Evolutionary conservation across 2,888 invertebrate genomes (phyloP).

Genomic region (Cylloceria caligata): DNA sequence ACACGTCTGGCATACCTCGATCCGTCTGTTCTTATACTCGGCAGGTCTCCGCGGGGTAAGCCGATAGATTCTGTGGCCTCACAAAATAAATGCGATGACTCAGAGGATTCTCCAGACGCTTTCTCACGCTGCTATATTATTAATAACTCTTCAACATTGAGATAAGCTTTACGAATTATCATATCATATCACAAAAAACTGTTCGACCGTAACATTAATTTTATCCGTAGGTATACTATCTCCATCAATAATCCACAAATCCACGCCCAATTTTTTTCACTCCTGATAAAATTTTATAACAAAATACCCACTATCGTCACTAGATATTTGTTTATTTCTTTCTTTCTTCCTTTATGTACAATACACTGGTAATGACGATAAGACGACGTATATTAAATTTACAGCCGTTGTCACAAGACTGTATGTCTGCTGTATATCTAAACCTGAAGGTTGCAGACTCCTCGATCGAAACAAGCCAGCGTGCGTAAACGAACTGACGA

Average conservation of each 20-base stretch:
- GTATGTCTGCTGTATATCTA: background rate
- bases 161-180: background rate
- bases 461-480: conserved; percentile 58
- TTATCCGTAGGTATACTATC: background rate
- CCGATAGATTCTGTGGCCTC: conserved; percentile 50
- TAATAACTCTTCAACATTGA: background rate
- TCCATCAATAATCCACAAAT: background rate
- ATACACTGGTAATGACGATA: background rate
- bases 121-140: conserved; percentile 24
- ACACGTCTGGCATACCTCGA: conserved; percentile 10
- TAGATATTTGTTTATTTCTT: background rate
- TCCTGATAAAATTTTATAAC: background rate
- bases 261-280: background rate
- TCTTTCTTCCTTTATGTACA: background rate
- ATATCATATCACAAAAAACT: background rate
- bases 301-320: background rate
- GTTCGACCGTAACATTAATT: background rate
- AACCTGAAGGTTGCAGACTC: conserved; percentile 48
- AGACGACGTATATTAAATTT: background rate
- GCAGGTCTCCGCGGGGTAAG: background rate
- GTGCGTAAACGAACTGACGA: conserved; percentile 66
- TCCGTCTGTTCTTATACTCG: background rate
- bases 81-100: conserved; percentile 57
- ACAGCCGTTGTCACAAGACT: too few relatives aligned
- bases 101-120: conserved; percentile 60